phyloP scores from a whole-genome alignment of 2,113 vertebrate genomes.

The Cephalophus harveyi region DNA sequence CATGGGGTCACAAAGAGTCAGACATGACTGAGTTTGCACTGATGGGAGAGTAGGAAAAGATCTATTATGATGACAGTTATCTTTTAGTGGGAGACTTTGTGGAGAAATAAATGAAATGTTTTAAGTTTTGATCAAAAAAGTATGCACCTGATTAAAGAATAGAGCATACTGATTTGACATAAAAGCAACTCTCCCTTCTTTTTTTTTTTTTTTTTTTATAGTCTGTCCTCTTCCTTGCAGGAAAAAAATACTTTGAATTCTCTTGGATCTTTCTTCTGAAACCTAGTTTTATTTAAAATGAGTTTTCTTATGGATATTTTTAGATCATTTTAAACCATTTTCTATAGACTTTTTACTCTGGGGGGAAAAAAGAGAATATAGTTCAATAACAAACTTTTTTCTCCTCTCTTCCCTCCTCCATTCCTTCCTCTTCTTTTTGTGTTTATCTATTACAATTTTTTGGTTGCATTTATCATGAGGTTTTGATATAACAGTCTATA shows the following conservation, averaged over 20 bases:
- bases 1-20: background rate
- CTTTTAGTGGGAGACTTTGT: background rate
- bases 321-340: background rate
- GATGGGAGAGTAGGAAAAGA: background rate
- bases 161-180: background rate
- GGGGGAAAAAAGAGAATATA: background rate
- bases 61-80: background rate
- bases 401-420: background rate
- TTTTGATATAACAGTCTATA: background rate
- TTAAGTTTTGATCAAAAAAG: background rate
- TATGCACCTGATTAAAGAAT: background rate
- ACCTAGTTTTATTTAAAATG: background rate
- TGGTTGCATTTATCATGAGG: background rate
- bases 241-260: background rate
- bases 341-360: background rate
- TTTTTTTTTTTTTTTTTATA: background rate
- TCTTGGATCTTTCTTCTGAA: background rate
- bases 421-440: background rate
- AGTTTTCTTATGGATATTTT: background rate
- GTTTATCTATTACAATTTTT: background rate
- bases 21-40: background rate
- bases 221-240: background rate
- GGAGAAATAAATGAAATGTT: background rate
- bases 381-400: background rate
- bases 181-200: background rate